Conservation (phyloP, 1,140 invertebrate genomes). For the Lutraria rhynchaena region DNA sequence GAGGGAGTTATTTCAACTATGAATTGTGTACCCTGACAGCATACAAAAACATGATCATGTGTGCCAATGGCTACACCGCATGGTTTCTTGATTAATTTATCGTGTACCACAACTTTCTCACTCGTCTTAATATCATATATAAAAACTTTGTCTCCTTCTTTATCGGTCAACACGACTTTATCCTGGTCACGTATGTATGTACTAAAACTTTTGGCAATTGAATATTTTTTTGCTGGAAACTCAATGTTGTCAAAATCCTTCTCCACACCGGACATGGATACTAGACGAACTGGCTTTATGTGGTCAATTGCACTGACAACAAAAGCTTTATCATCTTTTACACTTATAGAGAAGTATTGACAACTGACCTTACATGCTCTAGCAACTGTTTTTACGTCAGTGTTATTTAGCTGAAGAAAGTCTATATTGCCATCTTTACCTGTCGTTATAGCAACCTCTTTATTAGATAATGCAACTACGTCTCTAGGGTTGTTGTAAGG, state of each 20-base stretch:
- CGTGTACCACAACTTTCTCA: not conserved
- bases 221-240: constrained; percentile 16
- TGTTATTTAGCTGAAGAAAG: not conserved
- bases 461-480: constrained; percentile 17
- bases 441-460: not conserved
- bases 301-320: constrained; percentile 15
- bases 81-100: constrained; percentile 12
- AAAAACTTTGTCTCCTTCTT: not conserved
- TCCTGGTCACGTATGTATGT: constrained; percentile 6
- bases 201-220: not conserved
- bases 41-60: not conserved
- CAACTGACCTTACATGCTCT: not conserved
- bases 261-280: constrained; percentile 2
- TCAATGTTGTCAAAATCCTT: constrained; percentile 15
- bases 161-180: constrained; percentile 16
- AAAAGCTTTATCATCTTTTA: not conserved
- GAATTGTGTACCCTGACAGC: not conserved
- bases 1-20: constrained; percentile 15
- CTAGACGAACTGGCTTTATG: constrained; percentile 8
- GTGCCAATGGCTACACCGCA: constrained; percentile 4
- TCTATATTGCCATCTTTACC: not conserved
- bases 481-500: not conserved
- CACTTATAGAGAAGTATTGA: not conserved
- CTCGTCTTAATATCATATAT: constrained; percentile 2
- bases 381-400: not conserved